A percentile compares a stretch with the other conserved stretches of the same genome.
Evolutionary conservation across 1,140 invertebrate genomes (phyloP).

Genomic region (Muscidifurax raptorellus): DNA sequence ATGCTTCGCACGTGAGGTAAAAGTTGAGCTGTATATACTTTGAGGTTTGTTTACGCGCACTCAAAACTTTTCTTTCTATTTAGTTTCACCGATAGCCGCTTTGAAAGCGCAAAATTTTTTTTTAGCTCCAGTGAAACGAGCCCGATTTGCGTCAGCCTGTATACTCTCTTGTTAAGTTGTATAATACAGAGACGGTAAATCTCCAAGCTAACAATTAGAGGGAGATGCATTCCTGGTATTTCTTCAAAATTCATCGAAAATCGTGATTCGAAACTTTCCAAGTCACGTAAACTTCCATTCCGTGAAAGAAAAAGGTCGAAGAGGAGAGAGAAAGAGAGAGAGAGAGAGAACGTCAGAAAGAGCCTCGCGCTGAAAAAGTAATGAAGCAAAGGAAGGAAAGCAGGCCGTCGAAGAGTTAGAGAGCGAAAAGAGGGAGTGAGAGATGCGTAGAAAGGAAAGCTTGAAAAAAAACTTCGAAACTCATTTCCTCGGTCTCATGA

Average conservation of each 20-base stretch:
- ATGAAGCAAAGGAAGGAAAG: constrained; percentile 26
- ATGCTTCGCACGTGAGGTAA: too few relatives aligned
- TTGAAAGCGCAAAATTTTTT: neutral
- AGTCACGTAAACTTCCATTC: neutral
- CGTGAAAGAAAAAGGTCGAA: neutral
- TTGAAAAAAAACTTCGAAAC: constrained; percentile 44
- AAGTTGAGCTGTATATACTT: too few relatives aligned
- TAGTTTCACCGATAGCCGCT: too few relatives aligned
- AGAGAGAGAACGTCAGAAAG: neutral
- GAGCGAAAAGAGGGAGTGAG: neutral
- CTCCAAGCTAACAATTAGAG: neutral
- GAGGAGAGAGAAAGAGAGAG: neutral
- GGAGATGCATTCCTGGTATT: neutral
- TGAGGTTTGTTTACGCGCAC: too few relatives aligned
- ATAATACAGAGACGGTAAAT: neutral
- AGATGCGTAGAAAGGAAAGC: constrained; percentile 14
- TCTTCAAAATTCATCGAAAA: neutral
- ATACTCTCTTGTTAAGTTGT: neutral
- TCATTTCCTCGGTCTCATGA: constrained; percentile 44
- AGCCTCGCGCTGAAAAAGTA: constrained; percentile 41
- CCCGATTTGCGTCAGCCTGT: neutral
- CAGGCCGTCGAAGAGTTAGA: neutral
- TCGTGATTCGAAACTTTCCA: neutral
- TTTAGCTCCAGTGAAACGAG: neutral
- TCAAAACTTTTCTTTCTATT: too few relatives aligned